Evolutionary conservation across 2,888 invertebrate genomes (phyloP).

Genomic region (Itoplectis maculator): DNA sequence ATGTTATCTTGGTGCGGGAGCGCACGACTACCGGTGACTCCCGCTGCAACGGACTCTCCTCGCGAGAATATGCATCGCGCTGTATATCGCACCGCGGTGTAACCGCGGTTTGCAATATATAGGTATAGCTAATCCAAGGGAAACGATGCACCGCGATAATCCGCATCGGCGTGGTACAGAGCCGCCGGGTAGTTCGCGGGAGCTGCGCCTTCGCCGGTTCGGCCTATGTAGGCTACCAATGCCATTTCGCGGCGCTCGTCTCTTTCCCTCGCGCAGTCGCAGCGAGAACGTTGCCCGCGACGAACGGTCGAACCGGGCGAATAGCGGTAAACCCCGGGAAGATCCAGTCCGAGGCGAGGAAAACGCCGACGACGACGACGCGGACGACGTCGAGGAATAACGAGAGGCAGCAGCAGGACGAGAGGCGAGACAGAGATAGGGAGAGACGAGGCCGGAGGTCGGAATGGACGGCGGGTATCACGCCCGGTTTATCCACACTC

Average conservation of each 20-base stretch:
- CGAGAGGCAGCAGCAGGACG: conserved; percentile 43
- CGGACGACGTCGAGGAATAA: conserved; percentile 32
- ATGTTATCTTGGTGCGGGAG: conserved; percentile 46
- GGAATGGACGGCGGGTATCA: conserved; percentile 81
- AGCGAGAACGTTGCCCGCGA: conserved; percentile 31
- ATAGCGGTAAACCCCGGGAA: conserved; percentile 78
- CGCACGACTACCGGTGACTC: conserved; percentile 57
- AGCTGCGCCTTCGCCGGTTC: conserved; percentile 58
- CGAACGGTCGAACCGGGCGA: conserved; percentile 59
- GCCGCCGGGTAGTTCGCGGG: conserved; percentile 52
- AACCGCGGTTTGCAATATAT: conserved; percentile 8
- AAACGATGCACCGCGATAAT: conserved; percentile 70
- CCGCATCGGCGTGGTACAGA: conserved; percentile 57
- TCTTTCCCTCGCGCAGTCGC: conserved; percentile 30
- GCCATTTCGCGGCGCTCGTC: conserved; percentile 77
- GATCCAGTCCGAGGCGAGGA: conserved; percentile 74
- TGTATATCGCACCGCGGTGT: neutral
- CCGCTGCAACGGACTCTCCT: conserved; percentile 50
- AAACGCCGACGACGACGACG: conserved; percentile 71
- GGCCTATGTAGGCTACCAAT: conserved; percentile 82
- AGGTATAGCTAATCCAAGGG: conserved; percentile 30
- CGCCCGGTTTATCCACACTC: conserved; percentile 72
- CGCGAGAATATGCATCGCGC: conserved; percentile 35
- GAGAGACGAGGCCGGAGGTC: conserved; percentile 81
- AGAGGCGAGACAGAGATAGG: conserved; percentile 67